Base-by-base conservation (phyloP, 2,888 invertebrate species). In the Erebia aethiops region DNA sequence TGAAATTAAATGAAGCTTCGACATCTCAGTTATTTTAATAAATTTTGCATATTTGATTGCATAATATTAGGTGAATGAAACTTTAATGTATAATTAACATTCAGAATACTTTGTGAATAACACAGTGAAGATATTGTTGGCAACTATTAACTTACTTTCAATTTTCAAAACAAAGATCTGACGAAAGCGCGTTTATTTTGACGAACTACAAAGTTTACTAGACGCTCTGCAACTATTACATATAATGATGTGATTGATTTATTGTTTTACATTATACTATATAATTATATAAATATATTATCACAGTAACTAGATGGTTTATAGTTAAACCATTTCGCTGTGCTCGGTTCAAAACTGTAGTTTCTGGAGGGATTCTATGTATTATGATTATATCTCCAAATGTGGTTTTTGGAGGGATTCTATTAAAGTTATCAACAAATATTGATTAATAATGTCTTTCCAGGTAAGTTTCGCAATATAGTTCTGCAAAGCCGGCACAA, bases 121-220 rank as follows among this genome's bases (percentile, higher is more conserved):
- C 18, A 51, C 49, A 63, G 51, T 63, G 49, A 51, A 49, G 26
- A 63, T 26, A 63, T 26, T 63, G 49, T 51, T 63, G 46, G 61
- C 13, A 46, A 26, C 10, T 18, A 67, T 58, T 9, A 16, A 26
- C 18, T 51, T 43, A 69, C 69, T 72, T 72, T 72, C 69, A 67
- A 52, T 16, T 52, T 26, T 14, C 8, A 52, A 57, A 69, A 62
- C 65, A 35, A 58, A 35, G 61, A 66, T 65, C 65, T 57, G 56
- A 56, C 65, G 72, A 72, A 72, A 72, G 69, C 66, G 66, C 56
- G 61, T 65, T 70, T 65, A 67, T 68, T 62, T 63, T 10, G 62
- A 72, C n/a, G 72, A 72, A 52, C 58, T 67, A 67, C 67, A 70
- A 64, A 72, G 67, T 70, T 61, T 58, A 62, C 57, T 64, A 49